Evolutionary conservation across 2,113 vertebrate species (phyloP).

Genomic region (Oriolus oriolus): DNA sequence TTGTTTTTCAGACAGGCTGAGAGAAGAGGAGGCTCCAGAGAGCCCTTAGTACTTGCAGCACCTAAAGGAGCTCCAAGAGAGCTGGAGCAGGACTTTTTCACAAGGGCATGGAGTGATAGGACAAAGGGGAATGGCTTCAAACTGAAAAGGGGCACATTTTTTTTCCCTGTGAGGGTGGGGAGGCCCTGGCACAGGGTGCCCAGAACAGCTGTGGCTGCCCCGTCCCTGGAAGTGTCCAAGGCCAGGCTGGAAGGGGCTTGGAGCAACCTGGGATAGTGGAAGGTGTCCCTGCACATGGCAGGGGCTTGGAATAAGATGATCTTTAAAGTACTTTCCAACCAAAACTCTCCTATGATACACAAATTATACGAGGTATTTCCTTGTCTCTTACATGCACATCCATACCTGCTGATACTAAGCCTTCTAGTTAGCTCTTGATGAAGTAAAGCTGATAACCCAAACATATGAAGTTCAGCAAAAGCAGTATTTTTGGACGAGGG

Average conservation of each 20-base stretch:
- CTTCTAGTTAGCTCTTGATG: neutral
- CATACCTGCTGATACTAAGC: neutral
- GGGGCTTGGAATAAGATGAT: neutral
- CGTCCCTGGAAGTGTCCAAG: neutral
- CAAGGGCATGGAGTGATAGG: neutral
- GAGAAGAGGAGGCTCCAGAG: neutral
- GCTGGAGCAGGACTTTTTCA: neutral
- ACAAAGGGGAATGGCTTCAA: neutral
- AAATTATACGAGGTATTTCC: neutral
- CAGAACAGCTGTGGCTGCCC: neutral
- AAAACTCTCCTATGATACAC: neutral
- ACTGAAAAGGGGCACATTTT: neutral
- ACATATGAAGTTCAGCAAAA: neutral
- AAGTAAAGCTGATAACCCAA: neutral
- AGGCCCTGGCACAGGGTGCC: neutral
- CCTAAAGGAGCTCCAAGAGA: neutral
- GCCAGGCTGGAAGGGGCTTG: neutral
- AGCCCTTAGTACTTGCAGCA: neutral
- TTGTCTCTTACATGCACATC: neutral
- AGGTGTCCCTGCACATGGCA: neutral
- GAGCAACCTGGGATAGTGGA: neutral
- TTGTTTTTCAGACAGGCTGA: neutral
- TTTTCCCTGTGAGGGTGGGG: neutral
- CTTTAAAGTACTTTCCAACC: neutral
- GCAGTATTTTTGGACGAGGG: neutral